Evolutionary conservation across 2,888 invertebrate species (phyloP).

Genomic region (Spilarctia lutea): DNA sequence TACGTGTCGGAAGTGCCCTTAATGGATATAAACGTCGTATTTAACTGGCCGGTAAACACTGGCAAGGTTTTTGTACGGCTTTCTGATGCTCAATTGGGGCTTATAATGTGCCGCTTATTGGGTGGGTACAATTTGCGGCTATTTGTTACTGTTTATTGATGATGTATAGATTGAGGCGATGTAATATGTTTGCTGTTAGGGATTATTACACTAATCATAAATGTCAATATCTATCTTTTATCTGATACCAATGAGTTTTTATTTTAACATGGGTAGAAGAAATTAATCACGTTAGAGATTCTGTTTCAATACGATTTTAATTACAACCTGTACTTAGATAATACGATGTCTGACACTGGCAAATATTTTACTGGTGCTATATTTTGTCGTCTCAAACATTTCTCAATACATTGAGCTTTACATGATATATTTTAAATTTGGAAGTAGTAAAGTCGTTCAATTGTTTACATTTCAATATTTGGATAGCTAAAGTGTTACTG

Average conservation of each 20-base stretch:
- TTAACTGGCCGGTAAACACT: constrained; percentile 74
- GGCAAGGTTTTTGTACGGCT: constrained; percentile 57
- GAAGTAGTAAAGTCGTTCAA: background rate
- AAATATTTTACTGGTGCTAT: background rate
- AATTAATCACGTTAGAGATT: background rate
- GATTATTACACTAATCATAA: background rate
- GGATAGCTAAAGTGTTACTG: background rate
- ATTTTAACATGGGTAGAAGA: background rate
- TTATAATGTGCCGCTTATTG: constrained; percentile 54
- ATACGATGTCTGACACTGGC: background rate
- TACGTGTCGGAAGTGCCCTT: constrained; percentile 81
- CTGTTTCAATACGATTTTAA: background rate
- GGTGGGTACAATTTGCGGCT: constrained; percentile 56
- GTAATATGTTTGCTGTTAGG: constrained; percentile 20
- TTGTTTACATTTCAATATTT: background rate
- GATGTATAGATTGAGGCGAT: constrained; percentile 32
- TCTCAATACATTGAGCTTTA: background rate
- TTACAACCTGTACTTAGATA: background rate
- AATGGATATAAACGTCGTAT: constrained; percentile 84
- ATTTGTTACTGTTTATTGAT: constrained; percentile 44
- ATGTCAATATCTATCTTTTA: background rate
- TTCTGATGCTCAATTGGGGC: constrained; percentile 62
- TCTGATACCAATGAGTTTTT: background rate
- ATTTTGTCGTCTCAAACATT: background rate
- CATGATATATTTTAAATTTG: background rate